A percentile compares a stretch with the other conserved stretches of the same genome.
phyloP scores from a whole-genome alignment of 2,888 invertebrate genomes.

The Linnaemya tessellans region DNA sequence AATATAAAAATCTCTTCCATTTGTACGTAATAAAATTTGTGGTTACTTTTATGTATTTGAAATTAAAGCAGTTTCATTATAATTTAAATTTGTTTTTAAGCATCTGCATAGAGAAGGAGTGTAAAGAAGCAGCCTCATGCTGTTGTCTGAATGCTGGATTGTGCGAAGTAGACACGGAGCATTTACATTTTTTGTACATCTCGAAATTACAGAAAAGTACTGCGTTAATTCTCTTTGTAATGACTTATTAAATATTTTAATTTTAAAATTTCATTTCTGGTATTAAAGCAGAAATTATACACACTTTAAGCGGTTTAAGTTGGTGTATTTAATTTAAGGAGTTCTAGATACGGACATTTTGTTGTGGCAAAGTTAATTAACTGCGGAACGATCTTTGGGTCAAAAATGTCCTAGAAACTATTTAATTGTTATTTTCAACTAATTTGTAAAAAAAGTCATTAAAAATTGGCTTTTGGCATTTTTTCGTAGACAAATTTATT shows the following conservation, averaged over 20 bases:
- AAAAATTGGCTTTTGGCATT: no score
- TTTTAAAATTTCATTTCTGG: neutral
- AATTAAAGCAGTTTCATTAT: constrained; percentile 16
- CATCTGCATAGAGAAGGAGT: neutral
- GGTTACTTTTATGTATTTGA: constrained; percentile 40
- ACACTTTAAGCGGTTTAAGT: no score
- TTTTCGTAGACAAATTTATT: no score
- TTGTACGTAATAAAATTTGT: constrained; percentile 28
- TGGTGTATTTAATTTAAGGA: no score
- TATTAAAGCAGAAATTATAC: neutral
- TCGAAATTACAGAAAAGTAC: no score
- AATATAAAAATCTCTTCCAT: constrained; percentile 10
- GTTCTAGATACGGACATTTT: no score
- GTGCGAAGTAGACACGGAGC: neutral
- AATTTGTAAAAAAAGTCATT: no score
- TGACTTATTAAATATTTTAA: constrained; percentile 27
- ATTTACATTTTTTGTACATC: neutral
- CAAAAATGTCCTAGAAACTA: no score
- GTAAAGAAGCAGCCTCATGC: neutral
- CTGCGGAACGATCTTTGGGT: no score
- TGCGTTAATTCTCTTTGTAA: neutral
- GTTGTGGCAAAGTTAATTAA: no score
- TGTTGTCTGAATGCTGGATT: no score
- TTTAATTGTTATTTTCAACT: no score
- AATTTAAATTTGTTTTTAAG: constrained; percentile 38